These are phyloP conservation scores for Eilema griseolum DNA, from an alignment of 2,888 invertebrate genomes.

Conservation along the genomic window DNA sequence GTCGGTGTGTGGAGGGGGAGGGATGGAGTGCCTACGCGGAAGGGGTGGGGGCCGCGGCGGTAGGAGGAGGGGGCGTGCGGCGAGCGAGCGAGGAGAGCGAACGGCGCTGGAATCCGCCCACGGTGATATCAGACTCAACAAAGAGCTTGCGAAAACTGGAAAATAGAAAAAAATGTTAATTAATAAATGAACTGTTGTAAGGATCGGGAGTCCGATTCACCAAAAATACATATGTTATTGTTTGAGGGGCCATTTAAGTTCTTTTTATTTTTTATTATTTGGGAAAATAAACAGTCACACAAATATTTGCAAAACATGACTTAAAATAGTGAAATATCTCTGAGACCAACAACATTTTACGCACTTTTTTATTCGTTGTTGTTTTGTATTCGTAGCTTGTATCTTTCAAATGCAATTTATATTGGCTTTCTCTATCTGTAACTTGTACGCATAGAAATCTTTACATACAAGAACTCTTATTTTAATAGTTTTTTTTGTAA, in stretches of 20 bases:
- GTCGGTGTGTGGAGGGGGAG: constrained; percentile 32
- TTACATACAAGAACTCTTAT: background rate
- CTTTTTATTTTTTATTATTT: no score
- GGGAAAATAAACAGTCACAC: no score
- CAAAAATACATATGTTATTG: background rate
- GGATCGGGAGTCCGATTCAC: background rate
- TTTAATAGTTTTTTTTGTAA: background rate
- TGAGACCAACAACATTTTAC: no score
- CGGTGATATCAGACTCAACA: constrained; percentile 91
- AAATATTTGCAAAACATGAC: no score
- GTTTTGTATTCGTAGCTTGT: background rate
- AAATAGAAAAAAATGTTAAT: constrained; percentile 14
- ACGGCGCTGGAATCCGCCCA: constrained; percentile 92
- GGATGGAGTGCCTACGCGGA: constrained; percentile 78
- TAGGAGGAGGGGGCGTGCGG: constrained; percentile 82
- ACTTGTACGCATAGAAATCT: no score
- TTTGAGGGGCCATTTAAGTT: no score
- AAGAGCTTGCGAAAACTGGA: constrained; percentile 95
- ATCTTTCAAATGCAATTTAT: no score
- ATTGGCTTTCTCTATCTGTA: no score
- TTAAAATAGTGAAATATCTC: no score
- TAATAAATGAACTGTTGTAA: background rate
- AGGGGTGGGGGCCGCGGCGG: constrained; percentile 84
- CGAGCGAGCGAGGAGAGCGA: constrained; percentile 90
- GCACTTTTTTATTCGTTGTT: no score